Percentiles rank a stretch among this genome's conserved stretches.
Evolutionary conservation across 2,888 invertebrate species (phyloP).

Genomic region (Penaeus monodon): DNA sequence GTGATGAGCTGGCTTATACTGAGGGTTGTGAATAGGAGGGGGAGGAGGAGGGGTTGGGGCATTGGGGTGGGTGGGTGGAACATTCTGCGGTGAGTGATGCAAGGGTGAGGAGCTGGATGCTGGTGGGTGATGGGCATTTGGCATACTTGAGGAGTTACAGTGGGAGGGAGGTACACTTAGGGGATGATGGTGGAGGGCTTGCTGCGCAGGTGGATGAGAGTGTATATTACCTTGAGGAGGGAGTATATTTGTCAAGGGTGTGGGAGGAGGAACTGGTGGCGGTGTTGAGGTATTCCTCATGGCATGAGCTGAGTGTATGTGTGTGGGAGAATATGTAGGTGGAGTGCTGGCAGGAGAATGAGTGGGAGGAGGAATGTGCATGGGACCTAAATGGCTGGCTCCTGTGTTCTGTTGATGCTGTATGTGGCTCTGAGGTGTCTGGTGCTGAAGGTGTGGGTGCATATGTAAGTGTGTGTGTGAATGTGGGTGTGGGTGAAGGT

Average conservation of each 20-base stretch:
- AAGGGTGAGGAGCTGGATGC: background rate
- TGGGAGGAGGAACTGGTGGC: background rate
- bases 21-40: background rate
- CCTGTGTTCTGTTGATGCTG: background rate
- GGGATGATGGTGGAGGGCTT: background rate
- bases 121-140: background rate
- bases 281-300: background rate
- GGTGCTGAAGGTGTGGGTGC: conserved; percentile 1
- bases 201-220: background rate
- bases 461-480: background rate
- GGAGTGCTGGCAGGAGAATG: background rate
- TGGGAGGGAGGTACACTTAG: no score
- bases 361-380: conserved; percentile 3
- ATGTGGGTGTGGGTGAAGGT: background rate
- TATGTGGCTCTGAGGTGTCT: background rate
- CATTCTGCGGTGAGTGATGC: background rate
- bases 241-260: background rate
- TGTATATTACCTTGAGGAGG: background rate
- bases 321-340: conserved; percentile 5
- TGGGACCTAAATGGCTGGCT: background rate
- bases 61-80: background rate
- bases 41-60: background rate
- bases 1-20: conserved; percentile 26
- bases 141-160: no score
- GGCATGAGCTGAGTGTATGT: background rate